phyloP scores from a whole-genome alignment of 2,888 invertebrate genomes.

The Boloria euphrosyne region DNA sequence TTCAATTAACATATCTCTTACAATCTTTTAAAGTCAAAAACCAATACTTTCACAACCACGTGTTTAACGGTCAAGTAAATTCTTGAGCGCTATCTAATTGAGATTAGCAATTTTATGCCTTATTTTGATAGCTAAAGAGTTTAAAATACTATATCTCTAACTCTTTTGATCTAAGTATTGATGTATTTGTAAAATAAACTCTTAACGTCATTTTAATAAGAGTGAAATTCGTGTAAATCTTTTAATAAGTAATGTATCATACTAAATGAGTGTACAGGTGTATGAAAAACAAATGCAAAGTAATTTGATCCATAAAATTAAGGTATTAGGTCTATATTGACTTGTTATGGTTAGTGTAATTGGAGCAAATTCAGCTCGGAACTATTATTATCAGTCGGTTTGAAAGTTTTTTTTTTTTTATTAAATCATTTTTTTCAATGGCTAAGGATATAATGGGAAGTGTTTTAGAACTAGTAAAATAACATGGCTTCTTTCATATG shows the following conservation, averaged over 20 bases:
- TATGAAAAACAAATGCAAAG: background rate
- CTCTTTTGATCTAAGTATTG: background rate
- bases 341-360: background rate
- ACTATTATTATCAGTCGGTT: constrained; percentile 13
- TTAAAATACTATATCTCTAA: background rate
- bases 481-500: too few species aligned
- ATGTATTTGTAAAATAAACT: constrained; percentile 1
- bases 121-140: background rate
- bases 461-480: background rate
- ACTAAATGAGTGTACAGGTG: constrained; percentile 14
- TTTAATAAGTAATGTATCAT: background rate
- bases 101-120: background rate
- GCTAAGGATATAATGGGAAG: background rate
- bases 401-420: constrained; percentile 14
- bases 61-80: constrained; percentile 16
- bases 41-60: constrained; percentile 20
- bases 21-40: constrained; percentile 2
- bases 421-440: background rate
- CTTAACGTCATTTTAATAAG: background rate
- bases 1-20: constrained; percentile 16
- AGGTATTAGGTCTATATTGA: background rate
- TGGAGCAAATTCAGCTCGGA: constrained; percentile 11
- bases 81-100: background rate
- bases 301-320: background rate
- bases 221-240: background rate